phyloP scores from a whole-genome alignment of 1,140 invertebrate genomes.

The Bombus breviceps region DNA sequence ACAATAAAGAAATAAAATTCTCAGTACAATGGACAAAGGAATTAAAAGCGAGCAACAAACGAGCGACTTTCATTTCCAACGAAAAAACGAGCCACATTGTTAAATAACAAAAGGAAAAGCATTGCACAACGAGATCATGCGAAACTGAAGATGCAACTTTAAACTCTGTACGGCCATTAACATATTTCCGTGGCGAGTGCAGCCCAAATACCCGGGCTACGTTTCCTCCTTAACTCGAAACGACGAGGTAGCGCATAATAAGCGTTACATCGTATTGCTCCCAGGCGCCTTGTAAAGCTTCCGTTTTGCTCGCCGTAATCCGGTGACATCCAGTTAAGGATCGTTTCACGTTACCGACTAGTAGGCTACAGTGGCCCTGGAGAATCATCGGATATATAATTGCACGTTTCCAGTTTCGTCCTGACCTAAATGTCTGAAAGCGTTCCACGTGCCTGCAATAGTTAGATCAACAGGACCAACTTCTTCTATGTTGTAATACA shows the following conservation, averaged over 20 bases:
- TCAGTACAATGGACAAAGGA: background rate
- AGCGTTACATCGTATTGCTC: conserved; percentile 42
- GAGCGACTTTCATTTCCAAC: background rate
- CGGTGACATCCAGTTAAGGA: conserved; percentile 31
- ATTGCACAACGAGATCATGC: background rate
- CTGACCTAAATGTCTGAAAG: background rate
- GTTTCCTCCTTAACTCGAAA: conserved; percentile 28
- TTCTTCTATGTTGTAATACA: too few species aligned
- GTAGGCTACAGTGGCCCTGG: background rate
- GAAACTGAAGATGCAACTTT: conserved; percentile 9
- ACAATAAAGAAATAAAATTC: background rate
- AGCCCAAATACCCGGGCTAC: conserved; percentile 18
- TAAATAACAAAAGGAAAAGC: background rate
- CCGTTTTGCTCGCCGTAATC: conserved; percentile 5
- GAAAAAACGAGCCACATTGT: background rate
- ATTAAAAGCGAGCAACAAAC: background rate
- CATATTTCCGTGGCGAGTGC: conserved; percentile 5
- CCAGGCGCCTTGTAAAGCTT: conserved; percentile 27
- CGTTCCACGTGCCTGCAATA: background rate
- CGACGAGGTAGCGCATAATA: conserved; percentile 27
- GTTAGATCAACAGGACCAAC: background rate
- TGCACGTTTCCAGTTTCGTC: background rate
- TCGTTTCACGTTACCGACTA: conserved; percentile 22
- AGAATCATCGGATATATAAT: conserved; percentile 23
- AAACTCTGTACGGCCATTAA: background rate